Evolutionary conservation across 1,140 invertebrate species (phyloP).

Genomic region (Carcinoscorpius rotundicauda): DNA sequence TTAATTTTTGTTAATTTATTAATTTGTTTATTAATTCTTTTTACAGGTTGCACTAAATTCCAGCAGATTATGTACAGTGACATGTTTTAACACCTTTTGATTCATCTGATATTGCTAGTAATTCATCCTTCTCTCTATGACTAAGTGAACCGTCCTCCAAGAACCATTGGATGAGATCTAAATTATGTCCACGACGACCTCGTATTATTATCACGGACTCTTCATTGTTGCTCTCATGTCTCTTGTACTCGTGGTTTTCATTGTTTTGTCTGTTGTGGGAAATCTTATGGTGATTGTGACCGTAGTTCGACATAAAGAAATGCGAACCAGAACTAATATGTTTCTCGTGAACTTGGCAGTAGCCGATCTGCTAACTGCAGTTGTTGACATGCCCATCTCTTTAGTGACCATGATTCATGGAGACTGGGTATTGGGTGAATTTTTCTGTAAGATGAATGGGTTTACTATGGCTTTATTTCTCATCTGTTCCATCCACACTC

Average conservation of each 20-base stretch:
- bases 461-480: slow-evolving; percentile 37
- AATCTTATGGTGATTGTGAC: slow-evolving; percentile 78
- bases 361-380: slow-evolving; percentile 77
- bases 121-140: no score
- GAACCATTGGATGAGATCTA: no score
- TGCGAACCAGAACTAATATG: slow-evolving; percentile 85
- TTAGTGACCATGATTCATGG: slow-evolving; percentile 71
- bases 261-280: slow-evolving; percentile 52
- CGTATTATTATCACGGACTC: slow-evolving; percentile 3
- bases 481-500: slow-evolving; percentile 37
- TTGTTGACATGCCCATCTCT: slow-evolving; percentile 73
- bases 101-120: no score
- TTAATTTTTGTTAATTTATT: no score
- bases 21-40: no score
- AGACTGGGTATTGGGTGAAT: slow-evolving; percentile 80
- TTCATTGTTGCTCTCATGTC: slow-evolving; percentile 11
- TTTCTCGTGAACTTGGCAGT: slow-evolving; percentile 88
- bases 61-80: no score
- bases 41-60: no score
- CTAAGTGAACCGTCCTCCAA: no score
- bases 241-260: slow-evolving; percentile 24
- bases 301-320: slow-evolving; percentile 66
- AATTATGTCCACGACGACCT: no score
- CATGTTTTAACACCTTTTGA: no score
- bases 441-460: slow-evolving; percentile 66